Conservation (phyloP, 2,113 vertebrate species). For the Phoenicopterus ruber region DNA sequence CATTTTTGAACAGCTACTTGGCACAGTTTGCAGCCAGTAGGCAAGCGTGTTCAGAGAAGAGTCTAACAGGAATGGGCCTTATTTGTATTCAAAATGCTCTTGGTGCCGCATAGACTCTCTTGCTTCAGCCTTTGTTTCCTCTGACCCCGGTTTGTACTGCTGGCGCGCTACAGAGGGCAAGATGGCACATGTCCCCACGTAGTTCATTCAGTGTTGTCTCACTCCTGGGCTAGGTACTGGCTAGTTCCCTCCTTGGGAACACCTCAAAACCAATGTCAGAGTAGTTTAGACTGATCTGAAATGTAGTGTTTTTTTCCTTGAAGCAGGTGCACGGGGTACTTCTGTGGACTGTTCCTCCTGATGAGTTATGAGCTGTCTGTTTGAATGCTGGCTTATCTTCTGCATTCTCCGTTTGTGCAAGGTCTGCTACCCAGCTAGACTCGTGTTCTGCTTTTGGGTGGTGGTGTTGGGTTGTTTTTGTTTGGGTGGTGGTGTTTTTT, state of each 20-base stretch:
- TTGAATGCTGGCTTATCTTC: not conserved
- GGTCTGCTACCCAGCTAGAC: not conserved
- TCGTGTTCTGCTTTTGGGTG: not conserved
- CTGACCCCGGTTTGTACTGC: not conserved
- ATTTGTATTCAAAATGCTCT: not conserved
- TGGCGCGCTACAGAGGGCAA: not conserved
- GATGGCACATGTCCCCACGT: not conserved
- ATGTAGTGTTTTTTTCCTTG: not conserved
- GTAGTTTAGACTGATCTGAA: not conserved
- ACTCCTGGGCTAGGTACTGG: not conserved
- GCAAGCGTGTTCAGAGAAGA: not conserved
- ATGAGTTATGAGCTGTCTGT: not conserved
- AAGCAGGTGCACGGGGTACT: not conserved
- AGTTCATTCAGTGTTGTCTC: not conserved
- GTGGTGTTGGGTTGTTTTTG: not conserved
- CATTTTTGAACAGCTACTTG: not conserved
- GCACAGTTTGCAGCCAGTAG: not conserved
- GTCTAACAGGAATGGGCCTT: not conserved
- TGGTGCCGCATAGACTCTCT: not conserved
- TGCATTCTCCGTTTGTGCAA: not conserved
- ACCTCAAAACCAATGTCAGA: not conserved
- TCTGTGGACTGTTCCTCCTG: not conserved
- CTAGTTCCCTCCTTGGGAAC: not conserved
- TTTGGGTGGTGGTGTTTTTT: not conserved
- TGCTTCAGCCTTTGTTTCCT: slow-evolving; percentile 32